Conservation (phyloP, 2,888 invertebrate species). For the Drosophila barbarae region DNA sequence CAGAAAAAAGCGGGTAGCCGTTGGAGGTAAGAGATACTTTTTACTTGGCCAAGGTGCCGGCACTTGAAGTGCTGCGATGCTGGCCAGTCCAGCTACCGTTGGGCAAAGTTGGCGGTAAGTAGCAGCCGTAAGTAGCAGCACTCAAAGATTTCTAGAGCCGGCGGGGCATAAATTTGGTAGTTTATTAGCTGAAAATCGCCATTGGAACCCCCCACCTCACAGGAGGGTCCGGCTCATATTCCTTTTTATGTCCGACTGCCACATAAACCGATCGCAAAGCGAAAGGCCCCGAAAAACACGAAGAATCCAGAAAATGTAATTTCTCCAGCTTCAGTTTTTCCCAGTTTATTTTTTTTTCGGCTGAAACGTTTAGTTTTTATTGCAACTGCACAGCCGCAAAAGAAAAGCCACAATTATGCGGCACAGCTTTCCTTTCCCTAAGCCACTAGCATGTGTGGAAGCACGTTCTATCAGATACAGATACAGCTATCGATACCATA, state of each 20-base stretch:
- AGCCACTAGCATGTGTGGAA: constrained; percentile 20
- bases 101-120: constrained; percentile 46
- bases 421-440: constrained; percentile 65
- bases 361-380: constrained; percentile 44
- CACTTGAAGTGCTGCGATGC: constrained; percentile 25
- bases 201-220: not conserved
- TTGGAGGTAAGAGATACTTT: constrained; percentile 32
- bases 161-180: constrained; percentile 57
- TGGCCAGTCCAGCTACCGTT: constrained; percentile 16
- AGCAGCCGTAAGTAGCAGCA: constrained; percentile 56
- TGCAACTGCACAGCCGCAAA: constrained; percentile 23
- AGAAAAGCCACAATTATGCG: constrained; percentile 60
- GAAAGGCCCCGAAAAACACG: constrained; percentile 49
- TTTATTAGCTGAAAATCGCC: constrained; percentile 65
- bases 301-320: constrained; percentile 55
- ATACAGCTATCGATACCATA: constrained; percentile 16
- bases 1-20: constrained; percentile 44
- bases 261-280: constrained; percentile 50
- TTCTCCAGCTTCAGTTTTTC: constrained; percentile 17
- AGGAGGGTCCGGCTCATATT: constrained; percentile 34
- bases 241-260: constrained; percentile 50
- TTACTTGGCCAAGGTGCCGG: constrained; percentile 17
- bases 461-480: constrained; percentile 40
- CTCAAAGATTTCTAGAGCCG: constrained; percentile 32
- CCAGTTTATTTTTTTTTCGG: constrained; percentile 28